Evolutionary conservation across 2,113 vertebrate species (phyloP).

Genomic region (Etheostoma cragini): DNA sequence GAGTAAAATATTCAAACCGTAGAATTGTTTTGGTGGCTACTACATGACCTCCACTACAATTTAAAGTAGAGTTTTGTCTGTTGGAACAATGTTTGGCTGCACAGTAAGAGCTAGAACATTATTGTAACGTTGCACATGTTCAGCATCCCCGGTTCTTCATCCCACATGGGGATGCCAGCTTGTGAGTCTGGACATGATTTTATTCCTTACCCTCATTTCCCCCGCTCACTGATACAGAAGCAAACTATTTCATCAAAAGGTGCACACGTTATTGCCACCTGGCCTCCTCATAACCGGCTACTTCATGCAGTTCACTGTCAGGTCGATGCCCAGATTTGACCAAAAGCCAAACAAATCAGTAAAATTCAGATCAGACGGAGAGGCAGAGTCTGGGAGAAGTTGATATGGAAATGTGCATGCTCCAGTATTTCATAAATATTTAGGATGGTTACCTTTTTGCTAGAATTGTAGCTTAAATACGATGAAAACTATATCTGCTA

Average conservation of each 20-base stretch:
- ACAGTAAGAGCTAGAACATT: background rate
- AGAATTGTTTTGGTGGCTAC: background rate
- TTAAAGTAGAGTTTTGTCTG: background rate
- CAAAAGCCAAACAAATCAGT: slow-evolving; percentile 34
- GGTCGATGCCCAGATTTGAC: slow-evolving; percentile 23
- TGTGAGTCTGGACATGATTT: slow-evolving; percentile 10
- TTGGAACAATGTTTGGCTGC: no score
- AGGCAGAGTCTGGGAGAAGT: slow-evolving; percentile 26
- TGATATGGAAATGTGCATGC: slow-evolving; percentile 29
- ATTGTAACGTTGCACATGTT: background rate
- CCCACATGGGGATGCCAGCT: background rate
- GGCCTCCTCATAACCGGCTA: background rate
- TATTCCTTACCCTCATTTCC: slow-evolving; percentile 16
- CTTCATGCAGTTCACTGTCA: slow-evolving; percentile 26
- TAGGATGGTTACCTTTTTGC: background rate
- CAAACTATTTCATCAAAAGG: slow-evolving; percentile 20
- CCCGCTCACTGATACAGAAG: slow-evolving; percentile 34
- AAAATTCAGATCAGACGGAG: slow-evolving; percentile 15
- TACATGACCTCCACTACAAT: background rate
- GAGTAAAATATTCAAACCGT: background rate
- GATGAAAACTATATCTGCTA: background rate
- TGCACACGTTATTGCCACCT: slow-evolving; percentile 2
- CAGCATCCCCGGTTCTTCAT: background rate
- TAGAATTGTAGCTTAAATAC: background rate
- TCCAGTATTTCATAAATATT: slow-evolving; percentile 1